Evolutionary conservation across 2,113 vertebrate genomes (phyloP).

Genomic region (Cynocephalus volans): DNA sequence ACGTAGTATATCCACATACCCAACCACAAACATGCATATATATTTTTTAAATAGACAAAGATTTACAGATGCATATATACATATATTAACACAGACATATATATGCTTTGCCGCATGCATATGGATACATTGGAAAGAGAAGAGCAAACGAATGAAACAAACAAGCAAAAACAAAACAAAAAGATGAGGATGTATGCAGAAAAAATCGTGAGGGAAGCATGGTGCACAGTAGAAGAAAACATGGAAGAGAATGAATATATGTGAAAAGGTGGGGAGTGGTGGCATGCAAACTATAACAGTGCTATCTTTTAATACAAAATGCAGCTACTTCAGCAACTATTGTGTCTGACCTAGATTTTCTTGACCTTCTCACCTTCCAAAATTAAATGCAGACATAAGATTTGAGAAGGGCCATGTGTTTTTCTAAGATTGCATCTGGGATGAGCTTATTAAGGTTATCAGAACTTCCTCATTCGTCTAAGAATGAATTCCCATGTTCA

Average conservation of each 20-base stretch:
- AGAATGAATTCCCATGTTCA: conserved; percentile 42
- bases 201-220: neutral
- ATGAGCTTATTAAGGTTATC: conserved; percentile 62
- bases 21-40: neutral
- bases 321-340: neutral
- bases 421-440: conserved; percentile 62
- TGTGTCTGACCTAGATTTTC: conserved; percentile 49
- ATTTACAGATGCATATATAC: conserved; percentile 55
- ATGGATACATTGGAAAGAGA: conserved; percentile 34
- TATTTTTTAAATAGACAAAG: conserved; percentile 39
- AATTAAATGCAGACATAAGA: conserved; percentile 60
- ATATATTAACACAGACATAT: conserved; percentile 58
- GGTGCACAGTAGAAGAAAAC: neutral
- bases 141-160: conserved; percentile 58
- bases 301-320: neutral
- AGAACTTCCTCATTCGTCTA: conserved; percentile 64
- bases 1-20: neutral
- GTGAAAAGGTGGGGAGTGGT: neutral
- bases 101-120: conserved; percentile 9
- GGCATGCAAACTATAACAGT: neutral
- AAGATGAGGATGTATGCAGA: neutral
- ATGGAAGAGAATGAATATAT: neutral
- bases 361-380: conserved; percentile 61
- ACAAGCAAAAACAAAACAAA: conserved; percentile 52
- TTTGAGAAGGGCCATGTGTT: conserved; percentile 63